Evolutionary conservation across 2,888 invertebrate genomes (phyloP), one percentile per base, ranked within the genome.

Genomic region (Bombylius discolor): DNA sequence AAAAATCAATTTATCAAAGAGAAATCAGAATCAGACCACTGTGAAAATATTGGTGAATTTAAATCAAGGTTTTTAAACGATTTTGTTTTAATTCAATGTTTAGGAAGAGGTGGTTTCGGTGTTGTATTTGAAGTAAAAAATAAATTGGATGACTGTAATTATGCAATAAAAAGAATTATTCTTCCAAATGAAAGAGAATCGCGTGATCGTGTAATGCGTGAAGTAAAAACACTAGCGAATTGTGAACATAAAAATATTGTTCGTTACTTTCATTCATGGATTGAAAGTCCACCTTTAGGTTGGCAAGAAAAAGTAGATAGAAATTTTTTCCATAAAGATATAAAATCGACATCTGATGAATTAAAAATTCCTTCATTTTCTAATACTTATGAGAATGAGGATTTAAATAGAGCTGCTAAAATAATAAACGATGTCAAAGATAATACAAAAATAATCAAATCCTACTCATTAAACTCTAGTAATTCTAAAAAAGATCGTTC

Each of bases 171-270:
- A 75, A 79, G 97, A 66, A 96, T 97, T 55, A 83, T 87, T 1
- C 73, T 98, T 56, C 90, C 94, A 3, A 85, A 82, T 69, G 91
- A 91, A 65, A 81, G 84, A 63, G 82, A 84, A 56, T 87, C 90
- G 4, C 81, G 89, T 53, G 89, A 93, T 59, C 83, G 90, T 14
- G 96, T 98, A 0, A 80, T 95, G 77, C 82, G 98, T 47, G 98
- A 99, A 75, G 97, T 97, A 1, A 87, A 90, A 61, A 95, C 95
- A 0, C 76, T 98, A 47, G 98, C 98, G 1, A 91, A 90, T 72
- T 77, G 98, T 56, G 96, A 98, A 61, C 97, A 99, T 76, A 84
- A 84, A 49, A 88, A 96, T 70, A 98, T 99, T 63, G 97, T 98
- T 53, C 80, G 98, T 3, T 99, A 96, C 74, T 92, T 88, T 73